Evolutionary conservation across 2,113 vertebrate genomes (phyloP), one percentile per base, ranked within the genome.

Genomic region (Egretta garzetta): DNA sequence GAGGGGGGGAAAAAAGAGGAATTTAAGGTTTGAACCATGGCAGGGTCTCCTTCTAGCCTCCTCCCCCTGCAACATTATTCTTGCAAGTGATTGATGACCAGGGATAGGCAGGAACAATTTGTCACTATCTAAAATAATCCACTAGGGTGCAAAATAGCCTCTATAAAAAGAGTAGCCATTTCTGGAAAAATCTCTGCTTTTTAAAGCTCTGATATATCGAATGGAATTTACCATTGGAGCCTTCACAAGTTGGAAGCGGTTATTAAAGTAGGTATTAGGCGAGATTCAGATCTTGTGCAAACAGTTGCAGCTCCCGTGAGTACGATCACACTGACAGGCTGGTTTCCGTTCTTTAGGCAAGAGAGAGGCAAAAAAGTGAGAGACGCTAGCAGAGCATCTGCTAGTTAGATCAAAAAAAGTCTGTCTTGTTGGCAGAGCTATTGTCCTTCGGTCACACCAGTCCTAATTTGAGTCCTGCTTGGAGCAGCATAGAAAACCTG

Each of bases 371-470:
- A 74, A 80, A 83, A 97, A 95, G 97, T 95, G 96, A 97, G 97
- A 97, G 97, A 97, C 96, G 79, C 88, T 94, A 86, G 85, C 95
- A 92, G 95, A 97, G 95, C 97, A 97, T 97, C 97, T 97, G 96
- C 95, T 94, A 45, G 92, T 76, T 83, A 90, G 88, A 97, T 90
- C 88, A 90, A 92, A 90, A 91, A 80, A 95, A 95, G 93, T 97
- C 96, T 97, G 97, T 97, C 96, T 96, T 60, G 45, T 95, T 97
- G 96, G 97, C 97, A 97, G 71, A 96, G 94, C 87, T 94, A 97
- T 97, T 97, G 97, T 97, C 96, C 95, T 93, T 92, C 50, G 97
- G 96, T 95, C 96, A 96, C 97, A 97, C 95, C 90, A 95, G 93
- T 71, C 96, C 92, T 95, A 94, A 97, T 97, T 97, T 94, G 82